Conservation (phyloP, 2,113 vertebrate genomes). For the Mustelus asterias region DNA sequence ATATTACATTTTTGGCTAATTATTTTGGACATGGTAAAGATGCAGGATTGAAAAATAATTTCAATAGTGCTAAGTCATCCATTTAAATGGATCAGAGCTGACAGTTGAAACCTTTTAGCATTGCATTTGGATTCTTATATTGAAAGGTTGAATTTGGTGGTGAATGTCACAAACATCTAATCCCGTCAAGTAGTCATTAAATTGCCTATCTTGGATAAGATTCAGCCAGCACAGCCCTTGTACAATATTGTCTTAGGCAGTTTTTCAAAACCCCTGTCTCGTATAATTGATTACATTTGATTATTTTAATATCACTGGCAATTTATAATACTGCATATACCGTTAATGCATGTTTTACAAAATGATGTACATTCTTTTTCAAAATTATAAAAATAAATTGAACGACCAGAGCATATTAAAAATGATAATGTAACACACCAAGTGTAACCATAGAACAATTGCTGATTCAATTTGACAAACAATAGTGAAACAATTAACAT, state of each 20-base stretch:
- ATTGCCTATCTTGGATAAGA: background rate
- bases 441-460: background rate
- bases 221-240: background rate
- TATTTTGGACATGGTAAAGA: background rate
- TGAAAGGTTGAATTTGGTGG: slow-evolving; percentile 4
- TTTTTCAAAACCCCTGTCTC: background rate
- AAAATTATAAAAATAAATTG: background rate
- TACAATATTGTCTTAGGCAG: background rate
- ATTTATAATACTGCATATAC: background rate
- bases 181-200: background rate
- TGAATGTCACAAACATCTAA: slow-evolving; percentile 14
- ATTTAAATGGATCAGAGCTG: background rate
- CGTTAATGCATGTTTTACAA: background rate
- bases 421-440: background rate
- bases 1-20: background rate
- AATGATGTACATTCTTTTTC: background rate
- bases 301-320: background rate
- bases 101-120: background rate
- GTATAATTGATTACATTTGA: background rate
- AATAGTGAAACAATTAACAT: background rate
- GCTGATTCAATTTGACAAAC: background rate
- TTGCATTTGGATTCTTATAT: background rate
- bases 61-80: background rate
- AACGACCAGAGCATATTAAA: background rate
- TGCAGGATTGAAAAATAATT: background rate